A percentile compares a stretch with the other conserved stretches of the same genome.
phyloP scores from a whole-genome alignment of 2,797 vertebrate species.

The Gallinago nigripennis region DNA sequence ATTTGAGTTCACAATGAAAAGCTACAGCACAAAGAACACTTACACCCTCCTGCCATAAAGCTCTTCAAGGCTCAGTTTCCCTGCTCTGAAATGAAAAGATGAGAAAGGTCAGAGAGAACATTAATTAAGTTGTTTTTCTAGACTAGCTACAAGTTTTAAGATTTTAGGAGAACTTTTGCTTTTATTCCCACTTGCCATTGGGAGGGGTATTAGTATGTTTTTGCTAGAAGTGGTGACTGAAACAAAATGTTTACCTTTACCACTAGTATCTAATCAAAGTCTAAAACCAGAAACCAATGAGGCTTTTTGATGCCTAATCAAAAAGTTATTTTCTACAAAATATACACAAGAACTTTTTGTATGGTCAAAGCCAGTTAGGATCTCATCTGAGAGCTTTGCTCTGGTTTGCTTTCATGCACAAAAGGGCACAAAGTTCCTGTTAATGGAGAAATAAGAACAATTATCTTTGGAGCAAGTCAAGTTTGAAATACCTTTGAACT shows the following conservation, averaged over 20 bases:
- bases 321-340: not conserved
- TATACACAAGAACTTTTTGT: not conserved
- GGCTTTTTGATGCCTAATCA: not conserved
- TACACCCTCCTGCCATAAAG: not conserved
- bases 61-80: not conserved
- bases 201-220: not conserved
- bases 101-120: slow-evolving; percentile 26
- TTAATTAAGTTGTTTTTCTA: not conserved
- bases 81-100: slow-evolving; percentile 4
- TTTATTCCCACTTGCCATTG: not conserved
- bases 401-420: not conserved
- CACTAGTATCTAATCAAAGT: not conserved
- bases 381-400: not conserved
- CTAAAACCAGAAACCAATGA: not conserved
- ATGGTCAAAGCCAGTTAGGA: not conserved
- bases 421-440: not conserved
- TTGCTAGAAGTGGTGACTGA: not conserved
- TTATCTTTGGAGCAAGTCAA: not conserved
- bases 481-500: not conserved
- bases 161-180: not conserved
- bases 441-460: not conserved
- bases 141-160: not conserved
- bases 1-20: not conserved
- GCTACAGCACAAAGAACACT: not conserved
- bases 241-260: not conserved